Conservation (phyloP, 2,888 invertebrate genomes). For the Choristoneura rosaceana region DNA sequence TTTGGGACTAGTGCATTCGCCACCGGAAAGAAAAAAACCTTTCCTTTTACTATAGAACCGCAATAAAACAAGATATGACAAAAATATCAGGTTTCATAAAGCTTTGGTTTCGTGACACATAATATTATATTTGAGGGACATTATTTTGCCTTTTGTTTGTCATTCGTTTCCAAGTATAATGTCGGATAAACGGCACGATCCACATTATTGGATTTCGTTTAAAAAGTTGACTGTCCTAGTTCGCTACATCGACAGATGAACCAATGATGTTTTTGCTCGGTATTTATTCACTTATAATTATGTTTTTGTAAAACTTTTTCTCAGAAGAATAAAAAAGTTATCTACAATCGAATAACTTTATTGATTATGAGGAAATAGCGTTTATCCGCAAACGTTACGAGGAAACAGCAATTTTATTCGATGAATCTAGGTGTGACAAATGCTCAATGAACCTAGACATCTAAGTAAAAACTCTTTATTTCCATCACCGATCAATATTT, state of each 20-base stretch:
- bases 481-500: background rate
- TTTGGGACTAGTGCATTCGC: no score
- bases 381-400: background rate
- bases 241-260: background rate
- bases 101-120: constrained; percentile 82
- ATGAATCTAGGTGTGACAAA: background rate
- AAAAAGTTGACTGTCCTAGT: constrained; percentile 28
- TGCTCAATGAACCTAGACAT: constrained; percentile 1
- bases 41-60: constrained; percentile 76
- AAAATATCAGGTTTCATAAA: constrained; percentile 86
- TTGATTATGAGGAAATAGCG: background rate
- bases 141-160: constrained; percentile 78
- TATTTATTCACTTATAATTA: no score
- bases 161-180: constrained; percentile 63
- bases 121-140: constrained; percentile 84
- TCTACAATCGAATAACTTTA: no score
- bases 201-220: constrained; percentile 56
- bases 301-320: no score
- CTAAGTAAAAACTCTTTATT: background rate
- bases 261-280: background rate
- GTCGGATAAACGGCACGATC: constrained; percentile 55
- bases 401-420: background rate
- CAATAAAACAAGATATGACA: constrained; percentile 85
- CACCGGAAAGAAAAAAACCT: constrained; percentile 56
- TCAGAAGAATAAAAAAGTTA: no score